Evolutionary conservation across 1,140 invertebrate species (phyloP), one percentile per base, ranked within the genome.

Genomic region (Drosophila repletoides): DNA sequence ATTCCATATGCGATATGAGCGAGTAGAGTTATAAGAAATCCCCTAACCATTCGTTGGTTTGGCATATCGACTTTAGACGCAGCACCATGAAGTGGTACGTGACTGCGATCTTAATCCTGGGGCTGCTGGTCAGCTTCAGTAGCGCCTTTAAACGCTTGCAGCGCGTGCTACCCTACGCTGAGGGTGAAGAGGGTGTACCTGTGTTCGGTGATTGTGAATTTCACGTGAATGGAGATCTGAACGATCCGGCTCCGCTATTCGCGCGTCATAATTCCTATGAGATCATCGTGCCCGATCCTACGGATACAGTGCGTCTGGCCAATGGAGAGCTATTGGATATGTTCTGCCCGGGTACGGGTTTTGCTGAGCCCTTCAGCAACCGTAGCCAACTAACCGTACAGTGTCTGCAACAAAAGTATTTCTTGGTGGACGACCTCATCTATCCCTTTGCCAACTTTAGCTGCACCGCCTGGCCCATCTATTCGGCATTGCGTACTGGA

Each of bases 311-410:
- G 34, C 61, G 70, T 14, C 26, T 89, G 0, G 12, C 41, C 0
- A 89, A 89, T 67, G 84, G 88, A 0, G 75, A 89, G 22, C 51
- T 74, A 0, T 21, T 89, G 36, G 88, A 89, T 33, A 87, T 89
- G 80, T 88, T 80, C 21, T 89, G 88, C 19, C 76, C 66, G 1
- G 70, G 75, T 5, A 56, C 38, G 1, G 71, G 76, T 0, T 89
- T 89, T 6, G 66, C 43, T 0, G 55, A 60, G 0, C 80, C 88
- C 0, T 89, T 89, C 6, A 38, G 9, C 5, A 88, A 84, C 24
- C 55, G 49, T 0, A 75, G 58, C 0, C 70, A 71, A 33, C 19
- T 89, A 28, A 88, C 88, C 6, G 88, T 69, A 0, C 74, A 88
- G 52, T 89, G 88, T 15, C 49, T 89, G 34, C 88, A 89, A 12